Percentiles rank a stretch among this genome's conserved stretches.
phyloP scores from a whole-genome alignment of 2,888 invertebrate species.

The Microctonus aethiopoides region DNA sequence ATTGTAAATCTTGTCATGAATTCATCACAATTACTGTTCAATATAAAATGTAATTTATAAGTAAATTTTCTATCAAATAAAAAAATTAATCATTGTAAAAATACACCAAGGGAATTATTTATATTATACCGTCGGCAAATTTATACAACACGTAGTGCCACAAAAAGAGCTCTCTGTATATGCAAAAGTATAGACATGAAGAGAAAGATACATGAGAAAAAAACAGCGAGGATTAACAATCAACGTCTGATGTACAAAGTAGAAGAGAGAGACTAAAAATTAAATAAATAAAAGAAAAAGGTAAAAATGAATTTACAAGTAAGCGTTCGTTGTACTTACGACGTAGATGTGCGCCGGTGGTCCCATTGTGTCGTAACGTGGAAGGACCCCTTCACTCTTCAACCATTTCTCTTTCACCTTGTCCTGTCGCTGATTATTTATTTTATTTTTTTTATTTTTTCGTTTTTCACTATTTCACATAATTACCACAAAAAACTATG shows the following conservation, averaged over 20 bases:
- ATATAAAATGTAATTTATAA: too few relatives aligned
- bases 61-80: too few relatives aligned
- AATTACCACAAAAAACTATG: slow-evolving; percentile 8
- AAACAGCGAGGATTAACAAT: neutral
- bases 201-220: neutral
- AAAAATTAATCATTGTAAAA: too few relatives aligned
- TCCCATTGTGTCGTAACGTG: slow-evolving; percentile 56
- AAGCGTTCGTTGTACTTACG: slow-evolving; percentile 55
- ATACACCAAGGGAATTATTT: too few relatives aligned
- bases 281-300: slow-evolving; percentile 7
- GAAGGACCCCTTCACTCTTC: slow-evolving; percentile 48
- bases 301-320: slow-evolving; percentile 32
- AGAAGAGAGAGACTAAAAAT: neutral
- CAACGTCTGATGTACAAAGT: neutral
- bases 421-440: slow-evolving; percentile 23
- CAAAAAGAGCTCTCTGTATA: too few relatives aligned
- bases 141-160: too few relatives aligned
- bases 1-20: too few relatives aligned
- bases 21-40: too few relatives aligned
- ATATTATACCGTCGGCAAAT: too few relatives aligned
- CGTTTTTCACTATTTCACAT: too few relatives aligned
- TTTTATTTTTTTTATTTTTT: slow-evolving; percentile 26
- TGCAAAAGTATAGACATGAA: neutral
- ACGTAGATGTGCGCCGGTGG: slow-evolving; percentile 52
- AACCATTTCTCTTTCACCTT: slow-evolving; percentile 40